These are phyloP conservation scores for Notarius lentiginosus DNA, from an alignment of 2,113 vertebrate genomes.

Conservation along the genomic window DNA sequence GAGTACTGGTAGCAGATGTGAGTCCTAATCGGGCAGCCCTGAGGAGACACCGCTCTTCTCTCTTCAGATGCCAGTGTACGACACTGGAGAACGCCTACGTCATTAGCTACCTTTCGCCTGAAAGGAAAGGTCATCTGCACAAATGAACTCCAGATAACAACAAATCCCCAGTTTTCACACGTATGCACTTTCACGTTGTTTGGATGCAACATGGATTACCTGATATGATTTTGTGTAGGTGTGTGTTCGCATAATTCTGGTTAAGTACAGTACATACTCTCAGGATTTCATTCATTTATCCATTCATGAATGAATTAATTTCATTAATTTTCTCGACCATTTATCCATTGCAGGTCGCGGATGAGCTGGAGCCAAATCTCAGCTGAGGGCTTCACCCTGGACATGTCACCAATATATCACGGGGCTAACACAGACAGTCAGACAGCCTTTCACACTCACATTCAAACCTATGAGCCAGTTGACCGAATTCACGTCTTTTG, in stretches of 20 bases:
- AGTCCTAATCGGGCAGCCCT: slow-evolving; percentile 8
- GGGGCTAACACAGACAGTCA: too few species aligned
- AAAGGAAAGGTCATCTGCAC: slow-evolving; percentile 15
- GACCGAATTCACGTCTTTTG: too few species aligned
- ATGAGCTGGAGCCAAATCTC: too few species aligned
- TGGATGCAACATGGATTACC: background rate
- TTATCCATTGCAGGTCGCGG: too few species aligned
- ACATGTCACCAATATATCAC: too few species aligned
- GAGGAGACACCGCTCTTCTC: slow-evolving; percentile 26
- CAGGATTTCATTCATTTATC: background rate
- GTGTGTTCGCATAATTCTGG: background rate
- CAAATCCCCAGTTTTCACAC: background rate
- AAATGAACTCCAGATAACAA: slow-evolving; percentile 20
- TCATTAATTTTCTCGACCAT: too few species aligned
- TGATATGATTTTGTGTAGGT: background rate
- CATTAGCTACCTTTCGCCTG: slow-evolving; percentile 6
- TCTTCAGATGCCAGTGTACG: slow-evolving; percentile 14
- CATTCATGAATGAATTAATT: too few species aligned
- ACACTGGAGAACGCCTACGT: slow-evolving; percentile 5
- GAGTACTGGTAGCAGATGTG: slow-evolving; percentile 1
- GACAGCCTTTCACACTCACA: too few species aligned
- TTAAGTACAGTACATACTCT: background rate
- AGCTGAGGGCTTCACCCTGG: too few species aligned
- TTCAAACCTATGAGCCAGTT: too few species aligned
- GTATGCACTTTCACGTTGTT: slow-evolving; percentile 9